These are phyloP conservation scores for Oligia strigilis DNA, from an alignment of 2,888 invertebrate species.

Conservation along the genomic window DNA sequence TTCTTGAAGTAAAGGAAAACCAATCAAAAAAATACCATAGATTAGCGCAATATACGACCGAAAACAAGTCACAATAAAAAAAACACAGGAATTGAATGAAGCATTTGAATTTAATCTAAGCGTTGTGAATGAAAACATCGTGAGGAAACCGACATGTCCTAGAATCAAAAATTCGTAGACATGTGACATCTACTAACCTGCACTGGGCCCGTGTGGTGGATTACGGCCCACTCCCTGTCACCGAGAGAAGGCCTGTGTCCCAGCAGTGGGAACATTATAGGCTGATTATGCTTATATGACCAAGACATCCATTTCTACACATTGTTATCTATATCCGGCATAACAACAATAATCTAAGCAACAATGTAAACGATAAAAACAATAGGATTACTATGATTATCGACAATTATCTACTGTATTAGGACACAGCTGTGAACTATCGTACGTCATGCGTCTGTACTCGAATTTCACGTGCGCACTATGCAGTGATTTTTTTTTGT, in stretches of 20 bases:
- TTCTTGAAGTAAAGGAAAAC: background rate
- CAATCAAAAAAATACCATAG: background rate
- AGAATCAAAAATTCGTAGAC: background rate
- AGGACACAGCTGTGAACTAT: slow-evolving; percentile 23
- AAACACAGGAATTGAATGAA: background rate
- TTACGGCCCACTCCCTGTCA: background rate
- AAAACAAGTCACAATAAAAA: background rate
- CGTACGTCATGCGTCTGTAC: slow-evolving; percentile 29
- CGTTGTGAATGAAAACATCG: background rate
- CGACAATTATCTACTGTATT: slow-evolving; percentile 38
- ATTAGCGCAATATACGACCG: background rate
- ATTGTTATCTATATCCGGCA: slow-evolving; percentile 23
- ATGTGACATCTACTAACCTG: too few relatives aligned
- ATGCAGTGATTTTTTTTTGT: background rate
- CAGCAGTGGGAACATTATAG: background rate
- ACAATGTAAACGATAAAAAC: slow-evolving; percentile 46
- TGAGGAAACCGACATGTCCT: background rate
- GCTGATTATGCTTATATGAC: background rate
- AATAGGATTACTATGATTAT: slow-evolving; percentile 54
- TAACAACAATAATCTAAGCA: slow-evolving; percentile 52
- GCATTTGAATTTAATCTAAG: background rate
- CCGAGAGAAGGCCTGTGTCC: background rate
- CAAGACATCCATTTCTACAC: background rate
- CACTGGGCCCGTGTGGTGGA: background rate
- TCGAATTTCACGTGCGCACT: slow-evolving; percentile 20